Evolutionary conservation across 53 echinoderm and acorn worm species (phyloP).

Genomic region (Holothuria scabra): DNA sequence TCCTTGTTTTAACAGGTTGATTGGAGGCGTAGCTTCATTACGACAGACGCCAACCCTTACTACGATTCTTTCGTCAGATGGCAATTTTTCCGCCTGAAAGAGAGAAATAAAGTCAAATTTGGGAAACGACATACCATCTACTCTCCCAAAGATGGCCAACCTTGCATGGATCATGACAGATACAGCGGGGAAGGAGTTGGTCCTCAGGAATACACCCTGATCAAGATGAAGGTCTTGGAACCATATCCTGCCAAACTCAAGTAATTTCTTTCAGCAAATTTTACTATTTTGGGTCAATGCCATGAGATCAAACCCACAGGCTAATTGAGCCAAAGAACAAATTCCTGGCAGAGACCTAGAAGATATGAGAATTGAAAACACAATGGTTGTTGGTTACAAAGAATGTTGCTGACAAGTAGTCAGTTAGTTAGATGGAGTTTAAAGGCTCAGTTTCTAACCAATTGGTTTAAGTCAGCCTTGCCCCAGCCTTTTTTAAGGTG

Average conservation of each 20-base stretch:
- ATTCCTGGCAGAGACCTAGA: too few relatives aligned
- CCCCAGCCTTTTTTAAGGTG: too few relatives aligned
- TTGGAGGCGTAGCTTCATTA: slow-evolving; percentile 91
- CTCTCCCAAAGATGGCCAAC: slow-evolving; percentile 98
- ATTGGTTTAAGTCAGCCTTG: too few relatives aligned
- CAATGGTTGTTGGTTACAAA: too few relatives aligned
- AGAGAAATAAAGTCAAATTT: slow-evolving; percentile 90
- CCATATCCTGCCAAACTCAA: slow-evolving; percentile 89
- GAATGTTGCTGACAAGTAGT: too few relatives aligned
- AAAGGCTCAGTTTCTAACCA: too few relatives aligned
- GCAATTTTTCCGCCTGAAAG: slow-evolving; percentile 88
- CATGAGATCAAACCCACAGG: too few relatives aligned
- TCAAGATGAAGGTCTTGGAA: slow-evolving; percentile 90
- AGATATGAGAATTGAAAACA: too few relatives aligned
- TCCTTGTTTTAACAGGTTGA: slow-evolving; percentile 74
- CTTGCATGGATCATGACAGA: slow-evolving; percentile 99
- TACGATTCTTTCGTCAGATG: slow-evolving; percentile 96
- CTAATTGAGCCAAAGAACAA: too few relatives aligned
- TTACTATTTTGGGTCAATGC: too few relatives aligned
- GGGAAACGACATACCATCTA: slow-evolving; percentile 98
- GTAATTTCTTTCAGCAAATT: slow-evolving; percentile 44
- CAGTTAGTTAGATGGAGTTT: too few relatives aligned
- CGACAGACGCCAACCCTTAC: slow-evolving; percentile 98
- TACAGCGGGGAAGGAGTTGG: slow-evolving; percentile 93
- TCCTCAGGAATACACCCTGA: slow-evolving; percentile 99